These are phyloP conservation scores for Eretmochelys imbricata DNA, from an alignment of 2,113 vertebrate genomes.

Conservation along the genomic window DNA sequence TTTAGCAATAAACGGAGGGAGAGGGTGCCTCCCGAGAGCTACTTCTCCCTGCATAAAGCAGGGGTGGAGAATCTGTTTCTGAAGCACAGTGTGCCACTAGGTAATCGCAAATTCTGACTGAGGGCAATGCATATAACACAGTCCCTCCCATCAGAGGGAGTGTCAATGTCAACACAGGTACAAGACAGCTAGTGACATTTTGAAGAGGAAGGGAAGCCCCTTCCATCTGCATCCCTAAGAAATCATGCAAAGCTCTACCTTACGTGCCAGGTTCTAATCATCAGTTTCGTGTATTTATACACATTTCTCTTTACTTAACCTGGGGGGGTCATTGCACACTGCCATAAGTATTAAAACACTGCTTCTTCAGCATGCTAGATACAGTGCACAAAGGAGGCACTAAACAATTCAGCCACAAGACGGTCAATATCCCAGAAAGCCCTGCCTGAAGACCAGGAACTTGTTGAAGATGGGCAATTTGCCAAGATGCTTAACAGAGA, in stretches of 20 bases:
- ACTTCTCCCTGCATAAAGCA: background rate
- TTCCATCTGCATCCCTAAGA: background rate
- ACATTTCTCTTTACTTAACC: conserved; percentile 37
- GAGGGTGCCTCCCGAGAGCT: background rate
- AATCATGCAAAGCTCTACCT: background rate
- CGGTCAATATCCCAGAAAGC: conserved; percentile 65
- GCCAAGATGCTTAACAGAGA: conserved; percentile 66
- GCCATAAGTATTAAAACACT: background rate
- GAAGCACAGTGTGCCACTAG: conserved; percentile 8
- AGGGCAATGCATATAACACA: background rate
- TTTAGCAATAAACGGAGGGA: conserved; percentile 1
- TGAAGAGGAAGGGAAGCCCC: background rate
- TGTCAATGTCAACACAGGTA: conserved; percentile 14
- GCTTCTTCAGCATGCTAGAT: conserved; percentile 46
- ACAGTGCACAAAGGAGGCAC: conserved; percentile 65
- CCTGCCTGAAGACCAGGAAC: conserved; percentile 25
- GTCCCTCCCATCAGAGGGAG: background rate
- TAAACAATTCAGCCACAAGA: conserved; percentile 71
- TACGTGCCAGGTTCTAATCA: background rate
- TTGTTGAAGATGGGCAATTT: conserved; percentile 40
- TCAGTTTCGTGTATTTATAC: conserved; percentile 45
- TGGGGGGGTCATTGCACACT: conserved; percentile 54
- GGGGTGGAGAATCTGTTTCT: rapidly evolving
- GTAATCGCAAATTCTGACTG: background rate
- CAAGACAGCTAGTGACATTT: conserved; percentile 1